Evolutionary conservation across 2,888 invertebrate genomes (phyloP), one percentile per base, ranked within the genome.

Genomic region (Sminthurinus aureus): DNA sequence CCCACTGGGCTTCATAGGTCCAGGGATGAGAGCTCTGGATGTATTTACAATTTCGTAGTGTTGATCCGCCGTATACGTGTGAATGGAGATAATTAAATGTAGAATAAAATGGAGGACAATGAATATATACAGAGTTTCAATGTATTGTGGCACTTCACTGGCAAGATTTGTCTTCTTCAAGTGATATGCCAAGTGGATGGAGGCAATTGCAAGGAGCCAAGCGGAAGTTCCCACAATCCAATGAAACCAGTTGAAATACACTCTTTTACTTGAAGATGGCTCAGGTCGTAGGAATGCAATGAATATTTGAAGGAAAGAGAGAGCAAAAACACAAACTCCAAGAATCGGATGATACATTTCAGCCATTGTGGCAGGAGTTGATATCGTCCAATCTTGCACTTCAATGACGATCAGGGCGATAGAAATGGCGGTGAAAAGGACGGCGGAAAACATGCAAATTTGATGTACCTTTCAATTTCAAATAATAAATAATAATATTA

Each of bases 241-340:
- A 91, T 98, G 98, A 0, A 93, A 90, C 97, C 97, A 98, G 91
- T 98, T 98, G 92, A 98, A 98, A 83, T 95, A 91, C 0, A 95
- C 93, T 81, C 98, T 92, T 89, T 93, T 93, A n/a, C 94, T 93
- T 13, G 96, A 94, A 78, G 94, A 95, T 0, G 96, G 96, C 90
- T 94, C 95, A 0, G 97, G 97, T 86, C 97, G 93, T 90, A 97
- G 94, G 85, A 94, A 93, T 0, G 97, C 97, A 92, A 93, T 96
- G 89, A 97, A 94, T 3, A 97, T 96, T 90, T 97, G 96, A 87
- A 97, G 91, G 89, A 96, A 95, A 90, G 95, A 95, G 50, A 96
- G 90, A 18, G 94, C 91, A 0, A 95, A 94, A 0, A 96, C 95
- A 6, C 95, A 92, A 18, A 94, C 91, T 4, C 97, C 97, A 12